Conservation (phyloP, 2,797 vertebrate genomes). For the Phoebastria nigripes region DNA sequence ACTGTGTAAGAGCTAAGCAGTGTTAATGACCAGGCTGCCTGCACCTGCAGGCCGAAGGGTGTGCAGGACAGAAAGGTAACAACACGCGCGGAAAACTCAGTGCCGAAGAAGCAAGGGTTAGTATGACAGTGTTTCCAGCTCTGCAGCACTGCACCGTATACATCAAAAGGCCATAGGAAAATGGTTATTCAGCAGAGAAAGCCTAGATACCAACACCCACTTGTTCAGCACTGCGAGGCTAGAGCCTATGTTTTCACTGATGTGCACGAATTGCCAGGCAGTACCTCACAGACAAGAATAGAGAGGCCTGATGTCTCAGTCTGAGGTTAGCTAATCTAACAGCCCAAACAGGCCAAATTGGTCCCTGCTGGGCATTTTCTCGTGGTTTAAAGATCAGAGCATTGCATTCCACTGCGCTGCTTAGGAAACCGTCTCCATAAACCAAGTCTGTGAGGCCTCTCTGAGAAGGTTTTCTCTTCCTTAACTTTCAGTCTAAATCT, state of each 20-base stretch:
- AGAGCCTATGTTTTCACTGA: neutral
- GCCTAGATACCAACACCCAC: neutral
- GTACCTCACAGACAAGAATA: neutral
- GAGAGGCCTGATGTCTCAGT: neutral
- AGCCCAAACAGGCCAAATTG: neutral
- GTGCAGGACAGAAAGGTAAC: neutral
- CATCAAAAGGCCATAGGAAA: neutral
- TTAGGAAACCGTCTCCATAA: slow-evolving; percentile 4
- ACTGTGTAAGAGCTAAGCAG: neutral
- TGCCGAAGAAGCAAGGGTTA: neutral
- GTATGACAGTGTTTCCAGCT: neutral
- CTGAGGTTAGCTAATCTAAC: neutral
- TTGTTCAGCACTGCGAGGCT: neutral
- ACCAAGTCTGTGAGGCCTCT: neutral
- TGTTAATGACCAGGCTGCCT: neutral
- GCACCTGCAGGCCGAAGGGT: neutral
- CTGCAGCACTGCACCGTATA: fast-evolving
- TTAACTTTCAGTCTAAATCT: neutral
- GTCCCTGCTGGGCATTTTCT: neutral
- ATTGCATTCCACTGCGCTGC: neutral
- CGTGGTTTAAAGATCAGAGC: neutral
- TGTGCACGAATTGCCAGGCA: neutral
- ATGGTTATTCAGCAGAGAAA: neutral
- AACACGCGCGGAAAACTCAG: fast-evolving
- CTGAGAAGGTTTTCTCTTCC: neutral